A percentile compares a stretch with the other conserved stretches of the same genome.
Conservation (phyloP, 2,888 invertebrate genomes). For the Hemithea aestivaria region DNA sequence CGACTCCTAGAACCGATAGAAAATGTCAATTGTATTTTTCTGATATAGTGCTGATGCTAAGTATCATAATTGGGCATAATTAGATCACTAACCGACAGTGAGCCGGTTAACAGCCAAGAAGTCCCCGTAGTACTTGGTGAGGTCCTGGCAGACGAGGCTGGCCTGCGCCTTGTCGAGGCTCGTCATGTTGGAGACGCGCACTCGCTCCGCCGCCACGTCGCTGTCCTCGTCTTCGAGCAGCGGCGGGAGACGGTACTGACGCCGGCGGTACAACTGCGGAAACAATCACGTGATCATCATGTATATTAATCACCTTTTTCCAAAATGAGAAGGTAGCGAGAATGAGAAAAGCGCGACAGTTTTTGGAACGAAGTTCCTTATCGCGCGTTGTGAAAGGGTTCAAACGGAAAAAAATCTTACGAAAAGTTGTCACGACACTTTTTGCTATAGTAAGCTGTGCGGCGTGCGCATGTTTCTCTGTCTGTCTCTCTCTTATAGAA, state of each 20-base stretch:
- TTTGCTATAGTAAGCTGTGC: no score
- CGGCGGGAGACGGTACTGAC: slow-evolving; percentile 33
- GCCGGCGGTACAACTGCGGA: slow-evolving; percentile 43
- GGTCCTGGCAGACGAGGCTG: slow-evolving; percentile 81
- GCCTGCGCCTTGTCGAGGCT: slow-evolving; percentile 49
- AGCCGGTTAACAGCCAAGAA: slow-evolving; percentile 89
- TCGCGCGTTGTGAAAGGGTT: no score
- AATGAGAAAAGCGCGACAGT: no score
- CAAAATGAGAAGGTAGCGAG: no score
- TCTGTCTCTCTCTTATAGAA: no score
- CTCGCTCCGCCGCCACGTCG: slow-evolving; percentile 80
- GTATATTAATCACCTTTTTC: no score
- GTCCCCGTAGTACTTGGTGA: slow-evolving; percentile 87
- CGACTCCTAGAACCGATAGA: slow-evolving; percentile 75
- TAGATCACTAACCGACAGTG: slow-evolving; percentile 69
- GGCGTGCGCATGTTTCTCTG: no score
- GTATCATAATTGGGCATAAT: no score
- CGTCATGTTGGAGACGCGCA: slow-evolving; percentile 59
- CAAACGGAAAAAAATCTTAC: no score
- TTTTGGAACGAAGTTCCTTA: no score
- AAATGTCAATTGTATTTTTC: background rate
- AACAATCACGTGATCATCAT: background rate
- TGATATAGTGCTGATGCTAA: no score
- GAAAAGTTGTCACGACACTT: no score
- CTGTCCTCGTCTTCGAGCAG: slow-evolving; percentile 61